These are phyloP conservation scores for Linyphia triangularis DNA, from an alignment of 2,888 invertebrate species.

Conservation along the genomic window DNA sequence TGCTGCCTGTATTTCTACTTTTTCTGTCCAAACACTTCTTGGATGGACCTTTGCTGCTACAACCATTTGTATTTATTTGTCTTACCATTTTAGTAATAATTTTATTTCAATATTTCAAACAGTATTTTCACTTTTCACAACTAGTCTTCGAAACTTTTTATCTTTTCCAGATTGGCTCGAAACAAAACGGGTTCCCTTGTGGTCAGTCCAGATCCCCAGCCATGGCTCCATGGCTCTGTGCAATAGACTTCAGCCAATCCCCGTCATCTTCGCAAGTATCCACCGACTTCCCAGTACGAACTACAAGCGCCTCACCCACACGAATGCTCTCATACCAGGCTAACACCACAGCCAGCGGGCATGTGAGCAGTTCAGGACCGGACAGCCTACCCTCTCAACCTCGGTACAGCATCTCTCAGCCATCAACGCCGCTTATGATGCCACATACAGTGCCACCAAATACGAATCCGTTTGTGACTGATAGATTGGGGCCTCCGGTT, in stretches of 20 bases:
- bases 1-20: no score
- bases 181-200: conserved; percentile 69
- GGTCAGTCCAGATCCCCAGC: conserved; percentile 62
- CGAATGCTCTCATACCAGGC: conserved; percentile 72
- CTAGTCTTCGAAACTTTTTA: no score
- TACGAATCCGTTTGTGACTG: conserved; percentile 71
- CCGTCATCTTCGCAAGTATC: conserved; percentile 62
- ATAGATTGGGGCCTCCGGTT: conserved; percentile 40
- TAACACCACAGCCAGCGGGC: conserved; percentile 10
- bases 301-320: conserved; percentile 69
- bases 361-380: background rate
- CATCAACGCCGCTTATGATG: conserved; percentile 73
- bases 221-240: conserved; percentile 71
- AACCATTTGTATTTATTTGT: background rate
- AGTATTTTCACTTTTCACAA: no score
- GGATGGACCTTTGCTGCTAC: background rate
- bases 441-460: conserved; percentile 66
- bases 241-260: conserved; percentile 60
- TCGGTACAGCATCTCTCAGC: conserved; percentile 68
- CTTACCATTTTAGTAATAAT: background rate
- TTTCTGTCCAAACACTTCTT: background rate
- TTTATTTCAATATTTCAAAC: no score
- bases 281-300: conserved; percentile 67
- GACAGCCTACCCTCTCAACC: conserved; percentile 51
- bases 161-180: conserved; percentile 42